Conservation (phyloP, 2,113 vertebrate genomes). For the Larimichthys polyactis region DNA sequence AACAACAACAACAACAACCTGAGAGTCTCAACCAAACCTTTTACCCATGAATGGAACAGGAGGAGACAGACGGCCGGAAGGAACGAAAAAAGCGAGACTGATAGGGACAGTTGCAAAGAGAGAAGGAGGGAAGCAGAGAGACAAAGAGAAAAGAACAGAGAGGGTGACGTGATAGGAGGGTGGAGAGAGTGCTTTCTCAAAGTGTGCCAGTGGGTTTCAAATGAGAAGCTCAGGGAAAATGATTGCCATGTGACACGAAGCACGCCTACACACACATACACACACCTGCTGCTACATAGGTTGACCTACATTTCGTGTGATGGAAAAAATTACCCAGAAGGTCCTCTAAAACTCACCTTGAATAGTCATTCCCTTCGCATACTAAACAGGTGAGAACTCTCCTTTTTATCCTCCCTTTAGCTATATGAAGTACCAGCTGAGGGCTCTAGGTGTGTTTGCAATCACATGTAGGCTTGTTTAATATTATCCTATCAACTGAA, state of each 20-base stretch:
- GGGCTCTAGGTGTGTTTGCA: neutral
- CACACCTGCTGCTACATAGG: conserved; percentile 38
- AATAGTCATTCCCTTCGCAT: neutral
- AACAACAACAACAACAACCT: neutral
- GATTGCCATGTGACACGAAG: conserved; percentile 45
- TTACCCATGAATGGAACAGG: conserved; percentile 30
- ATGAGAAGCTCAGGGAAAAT: conserved; percentile 52
- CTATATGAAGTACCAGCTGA: neutral
- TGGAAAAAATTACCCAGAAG: conserved; percentile 61
- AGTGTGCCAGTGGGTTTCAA: conserved; percentile 54
- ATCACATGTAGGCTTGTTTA: neutral
- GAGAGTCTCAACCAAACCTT: conserved; percentile 4
- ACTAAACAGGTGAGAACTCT: neutral
- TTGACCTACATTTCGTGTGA: conserved; percentile 69
- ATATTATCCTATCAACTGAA: neutral
- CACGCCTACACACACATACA: conserved; percentile 7
- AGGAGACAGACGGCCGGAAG: conserved; percentile 36
- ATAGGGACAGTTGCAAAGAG: conserved; percentile 8
- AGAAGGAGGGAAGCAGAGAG: neutral
- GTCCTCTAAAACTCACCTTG: conserved; percentile 44
- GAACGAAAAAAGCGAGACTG: conserved; percentile 8
- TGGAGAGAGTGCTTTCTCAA: conserved; percentile 44
- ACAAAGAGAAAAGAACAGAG: conserved; percentile 7
- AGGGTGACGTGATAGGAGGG: conserved; percentile 12
- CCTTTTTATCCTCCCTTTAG: neutral